phyloP scores from a whole-genome alignment of 1,140 invertebrate species.

The Helicoverpa zea region DNA sequence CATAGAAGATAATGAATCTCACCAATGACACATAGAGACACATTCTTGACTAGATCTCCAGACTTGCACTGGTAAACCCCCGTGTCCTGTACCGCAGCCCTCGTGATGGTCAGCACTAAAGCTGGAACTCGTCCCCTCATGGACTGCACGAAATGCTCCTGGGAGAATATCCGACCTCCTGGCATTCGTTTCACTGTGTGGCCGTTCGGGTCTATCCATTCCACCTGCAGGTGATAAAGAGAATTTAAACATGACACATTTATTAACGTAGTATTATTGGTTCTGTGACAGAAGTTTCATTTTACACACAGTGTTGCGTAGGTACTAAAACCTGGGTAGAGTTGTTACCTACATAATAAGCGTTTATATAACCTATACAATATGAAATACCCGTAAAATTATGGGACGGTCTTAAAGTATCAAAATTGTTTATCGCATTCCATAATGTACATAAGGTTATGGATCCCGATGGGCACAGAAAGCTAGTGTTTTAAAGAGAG shows the following conservation, averaged over 20 bases:
- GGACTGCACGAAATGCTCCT: conserved; percentile 64
- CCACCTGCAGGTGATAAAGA: conserved; percentile 64
- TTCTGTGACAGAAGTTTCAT: too few species aligned
- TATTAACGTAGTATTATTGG: too few species aligned
- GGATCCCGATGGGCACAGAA: too few species aligned
- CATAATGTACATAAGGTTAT: too few species aligned
- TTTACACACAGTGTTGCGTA: too few species aligned
- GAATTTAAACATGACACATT: not conserved
- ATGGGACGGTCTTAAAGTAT: too few species aligned
- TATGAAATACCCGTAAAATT: too few species aligned
- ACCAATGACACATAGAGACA: conserved; percentile 73
- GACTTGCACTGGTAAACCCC: conserved; percentile 69
- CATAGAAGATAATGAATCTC: conserved; percentile 42
- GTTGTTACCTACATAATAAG: too few species aligned
- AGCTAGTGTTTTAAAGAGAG: too few species aligned
- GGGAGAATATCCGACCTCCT: conserved; percentile 65
- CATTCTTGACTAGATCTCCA: conserved; percentile 53
- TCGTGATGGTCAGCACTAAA: conserved; percentile 61
- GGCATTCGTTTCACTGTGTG: conserved; percentile 58
- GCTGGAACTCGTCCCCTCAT: conserved; percentile 58
- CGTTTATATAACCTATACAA: too few species aligned
- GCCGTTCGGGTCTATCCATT: conserved; percentile 72
- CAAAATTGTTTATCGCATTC: too few species aligned
- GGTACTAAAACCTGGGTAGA: too few species aligned
- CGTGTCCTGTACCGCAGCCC: conserved; percentile 61